Evolutionary conservation across 2,113 vertebrate genomes (phyloP).

Genomic region (Danio rerio): GRCz12tu NC_133177.1:40809501-40810000

Average conservation of each 20-base stretch:
- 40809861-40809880: slow-evolving; percentile 87
- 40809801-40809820: not conserved
- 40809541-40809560: not conserved
- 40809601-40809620: not conserved
- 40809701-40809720: slow-evolving; percentile 38
- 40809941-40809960: slow-evolving; percentile 66
- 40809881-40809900: slow-evolving; percentile 84
- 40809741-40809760: slow-evolving; percentile 40
- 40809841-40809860: slow-evolving; percentile 82
- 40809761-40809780: slow-evolving; percentile 40
- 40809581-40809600: not conserved
- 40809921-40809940: slow-evolving; percentile 91
- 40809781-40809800: slow-evolving; percentile 12
- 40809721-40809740: slow-evolving; percentile 38
- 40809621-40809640: slow-evolving; percentile 15
- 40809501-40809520: not conserved
- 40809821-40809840: not conserved
- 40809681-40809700: slow-evolving; percentile 34
- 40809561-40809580: not conserved
- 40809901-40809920: slow-evolving; percentile 83
- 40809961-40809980: slow-evolving; percentile 77
- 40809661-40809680: slow-evolving; percentile 22
- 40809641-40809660: not conserved
- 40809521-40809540: not conserved
- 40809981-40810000: slow-evolving; percentile 65